phyloP scores from a whole-genome alignment of 92 coral and sea anemone genomes.

The Epizoanthus fatuus region DNA sequence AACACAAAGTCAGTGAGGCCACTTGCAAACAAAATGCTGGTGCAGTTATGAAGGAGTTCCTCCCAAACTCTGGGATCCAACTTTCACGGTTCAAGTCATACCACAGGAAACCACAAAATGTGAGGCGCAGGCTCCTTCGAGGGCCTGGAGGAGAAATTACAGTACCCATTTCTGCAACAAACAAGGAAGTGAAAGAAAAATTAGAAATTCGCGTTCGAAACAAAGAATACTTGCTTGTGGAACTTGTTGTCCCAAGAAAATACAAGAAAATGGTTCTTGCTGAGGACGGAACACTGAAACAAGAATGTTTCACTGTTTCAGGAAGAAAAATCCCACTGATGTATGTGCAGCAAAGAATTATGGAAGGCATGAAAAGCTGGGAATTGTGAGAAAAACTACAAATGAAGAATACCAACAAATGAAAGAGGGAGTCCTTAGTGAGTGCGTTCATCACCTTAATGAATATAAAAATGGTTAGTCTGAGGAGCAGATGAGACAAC shows the following conservation, averaged over 20 bases:
- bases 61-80: not conserved
- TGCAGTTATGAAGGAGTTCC: slow-evolving; percentile 24
- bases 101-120: slow-evolving; percentile 6
- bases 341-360: slow-evolving; percentile 12
- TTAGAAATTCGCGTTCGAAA: not conserved
- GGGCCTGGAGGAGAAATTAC: not conserved
- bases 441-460: slow-evolving; percentile 5
- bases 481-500: not conserved
- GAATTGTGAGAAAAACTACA: slow-evolving; percentile 23
- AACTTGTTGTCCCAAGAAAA: slow-evolving; percentile 2
- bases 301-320: slow-evolving; percentile 28
- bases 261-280: slow-evolving; percentile 30
- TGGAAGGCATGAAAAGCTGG: slow-evolving; percentile 35
- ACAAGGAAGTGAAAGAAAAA: slow-evolving; percentile 12
- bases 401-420: slow-evolving; percentile 15
- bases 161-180: slow-evolving; percentile 12
- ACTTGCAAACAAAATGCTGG: not conserved
- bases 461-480: slow-evolving; percentile 23
- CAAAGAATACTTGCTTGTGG: slow-evolving; percentile 9
- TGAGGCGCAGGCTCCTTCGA: slow-evolving; percentile 4
- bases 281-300: slow-evolving; percentile 15
- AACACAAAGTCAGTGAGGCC: slow-evolving; percentile 2
- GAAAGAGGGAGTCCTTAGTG: slow-evolving; percentile 8
- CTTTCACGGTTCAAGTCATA: slow-evolving; percentile 3
- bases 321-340: slow-evolving; percentile 44